These are phyloP conservation scores for Megaceryle alcyon DNA, from an alignment of 2,797 vertebrate genomes.

Conservation along the genomic window DNA sequence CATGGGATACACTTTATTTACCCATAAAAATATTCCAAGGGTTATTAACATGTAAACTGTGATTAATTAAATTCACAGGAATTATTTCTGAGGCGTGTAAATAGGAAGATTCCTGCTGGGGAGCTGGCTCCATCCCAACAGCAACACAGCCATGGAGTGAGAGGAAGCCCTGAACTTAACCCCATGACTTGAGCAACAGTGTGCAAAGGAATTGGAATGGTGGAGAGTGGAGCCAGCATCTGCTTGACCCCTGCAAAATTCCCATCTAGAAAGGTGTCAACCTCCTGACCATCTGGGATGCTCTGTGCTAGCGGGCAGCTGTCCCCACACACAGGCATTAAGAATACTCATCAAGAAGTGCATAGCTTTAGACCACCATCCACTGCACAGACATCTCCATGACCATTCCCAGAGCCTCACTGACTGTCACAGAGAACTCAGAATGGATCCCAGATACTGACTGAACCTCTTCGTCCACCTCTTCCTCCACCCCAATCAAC, in stretches of 20 bases:
- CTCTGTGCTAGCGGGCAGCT: neutral
- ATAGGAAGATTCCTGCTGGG: slow-evolving; percentile 47
- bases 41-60: slow-evolving; percentile 76
- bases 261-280: neutral
- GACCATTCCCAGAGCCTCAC: neutral
- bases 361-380: neutral
- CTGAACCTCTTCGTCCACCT: neutral
- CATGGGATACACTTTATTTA: slow-evolving; percentile 74
- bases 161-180: neutral
- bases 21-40: slow-evolving; percentile 73
- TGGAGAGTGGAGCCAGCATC: neutral
- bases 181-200: neutral
- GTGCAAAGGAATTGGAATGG: neutral
- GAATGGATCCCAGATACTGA: neutral
- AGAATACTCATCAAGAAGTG: neutral
- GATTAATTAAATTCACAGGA: slow-evolving; percentile 75
- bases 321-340: neutral
- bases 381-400: neutral
- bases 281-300: neutral
- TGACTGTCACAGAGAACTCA: neutral
- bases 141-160: neutral
- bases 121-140: neutral
- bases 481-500: neutral
- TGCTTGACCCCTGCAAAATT: neutral
- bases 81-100: slow-evolving; percentile 59